Evolutionary conservation across 2,797 vertebrate genomes (phyloP), one percentile per base, ranked within the genome.

Genomic region (Furcifer pardalis): DNA sequence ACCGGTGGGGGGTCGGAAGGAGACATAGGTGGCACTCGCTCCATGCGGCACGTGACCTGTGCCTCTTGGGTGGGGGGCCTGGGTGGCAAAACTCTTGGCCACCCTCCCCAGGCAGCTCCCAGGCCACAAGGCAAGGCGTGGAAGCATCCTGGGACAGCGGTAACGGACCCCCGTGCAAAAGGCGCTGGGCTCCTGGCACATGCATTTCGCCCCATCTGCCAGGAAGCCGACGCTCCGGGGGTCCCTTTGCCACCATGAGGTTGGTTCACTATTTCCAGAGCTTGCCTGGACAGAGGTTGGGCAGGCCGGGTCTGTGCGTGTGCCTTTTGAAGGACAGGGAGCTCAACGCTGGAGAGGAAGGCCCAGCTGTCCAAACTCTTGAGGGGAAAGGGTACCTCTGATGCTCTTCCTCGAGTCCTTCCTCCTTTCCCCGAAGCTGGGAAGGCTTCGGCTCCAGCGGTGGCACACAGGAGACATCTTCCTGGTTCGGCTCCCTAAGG

Each of bases 181-280:
- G 8, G 60, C 60, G 0, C 30, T 30, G 7, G 2, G 40, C 10
- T 32, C 56, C 52, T 8, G 6, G 25, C 81, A 59, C 68, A 62
- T 79, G 76, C 37, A 49, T 62, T 52, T 49, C 59, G 62, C 81
- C 69, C 69, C 81, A n/a, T 13, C 15, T 62, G 77, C 81, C 81
- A 83, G 81, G 68, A 83, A 83, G 85, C 32, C 60, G 75, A 87
- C 75, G 86, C 86, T 60, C 52, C 19, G 77, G 12, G 62, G 81
- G 69, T 78, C 77, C 77, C n/a, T n/a, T 83, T 87, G 81, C 81
- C 86, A 87, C 19, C 40, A 42, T 8, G n/a, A n/a, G n/a, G 46
- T 75, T 66, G 77, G 77, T 77, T 84, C 71, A 87, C 69, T 40
- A 52, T 59, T 87, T 80, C 86, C 86, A 87, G 82, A 80, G 75